Base-by-base conservation (phyloP, 2,888 invertebrate species). In the Autographa pulchrina region DNA sequence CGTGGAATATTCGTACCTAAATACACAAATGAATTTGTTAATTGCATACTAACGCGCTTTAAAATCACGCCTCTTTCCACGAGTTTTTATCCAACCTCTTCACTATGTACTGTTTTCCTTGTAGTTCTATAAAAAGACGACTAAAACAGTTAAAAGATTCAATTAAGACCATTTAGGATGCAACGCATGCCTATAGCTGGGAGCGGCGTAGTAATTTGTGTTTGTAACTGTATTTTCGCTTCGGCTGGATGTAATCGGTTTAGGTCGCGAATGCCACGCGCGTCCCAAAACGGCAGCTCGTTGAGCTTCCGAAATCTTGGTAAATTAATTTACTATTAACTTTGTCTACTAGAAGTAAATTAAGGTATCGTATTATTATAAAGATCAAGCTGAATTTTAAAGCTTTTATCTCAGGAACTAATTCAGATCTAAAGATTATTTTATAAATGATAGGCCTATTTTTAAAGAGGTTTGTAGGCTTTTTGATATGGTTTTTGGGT, bases 161-260 rank as follows among this genome's bases (percentile, higher is more conserved):
- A 70, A 68, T 71, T 68, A 61, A 70, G 62, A 63, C 70, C 72
- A 70, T 84, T 75, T 67, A 61, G 62, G 66, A 77, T 84, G 79
- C 75, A 74, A 73, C 59, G 71, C 48, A 61, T 69, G 75, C 77
- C 75, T 69, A 66, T 72, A 68, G 73, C 75, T 75, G 71, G 74
- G 74, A 61, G 68, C 65, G 64, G 41, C 59, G 61, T 58, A 77
- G 86, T 88, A 87, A 89, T 87, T 89, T 84, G 78, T 88, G 86
- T 89, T 89, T 86, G 87, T 86, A 87, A 90, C 88, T 89, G 88
- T 89, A 88, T 91, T 91, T 92, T 86, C 88, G 82, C 77, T 87
- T 86, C 84, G 87, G 86, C 80, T 80, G 86, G 71, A 79, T 83
- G 78, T 91, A 92, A 93, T 93, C 91, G 89, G 90, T 91, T 93